Base-by-base conservation (phyloP, 2,888 invertebrate species). In the Melipona beecheii region DNA sequence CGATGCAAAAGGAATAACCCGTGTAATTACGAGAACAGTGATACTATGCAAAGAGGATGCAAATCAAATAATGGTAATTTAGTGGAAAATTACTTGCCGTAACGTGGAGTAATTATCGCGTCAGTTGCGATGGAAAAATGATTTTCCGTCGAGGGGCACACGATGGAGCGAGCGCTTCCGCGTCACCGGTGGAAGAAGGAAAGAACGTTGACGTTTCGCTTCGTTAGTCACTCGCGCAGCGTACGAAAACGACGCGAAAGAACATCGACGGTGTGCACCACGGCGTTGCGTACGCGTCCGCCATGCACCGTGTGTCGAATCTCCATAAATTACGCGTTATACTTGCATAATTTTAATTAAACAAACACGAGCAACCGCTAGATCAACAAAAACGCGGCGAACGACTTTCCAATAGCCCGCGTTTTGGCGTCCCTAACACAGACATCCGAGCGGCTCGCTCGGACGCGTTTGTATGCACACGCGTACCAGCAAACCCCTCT, bases 341-440 rank as follows among this genome's bases (percentile, higher is more conserved):
- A 88, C 86, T 90, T 83, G 89, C 90, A 87, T 89, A 85, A 89
- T 90, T 90, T 89, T 87, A 90, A 89, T 89, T 86, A 87, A 89
- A 90, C 87, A 89, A 90, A 85, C 86, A 89, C 72, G 77, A 36
- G 68, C 75, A 31, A 64, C 86, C 82, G 73, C 66, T 75, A 74
- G 81, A 78, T 86, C 87, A 87, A 87, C 89, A 87, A 90, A 90
- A 90, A 90, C 79, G 83, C 70, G 75, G 19, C 78, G 65, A 73
- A 84, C 81, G 89, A 89, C 87, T 90, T 90, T 89, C 87, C 86
- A 58, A 87, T 87, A 79, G 83, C 79, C 81, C 85, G 68, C 80
- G 65, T 71, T 81, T 77, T 75, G 78, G 78, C 77, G 71, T 76
- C 69, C 75, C 54, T 84, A 64, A 71, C 54, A 43, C 62, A 24